Percentiles rank a stretch among this genome's conserved stretches.
Conservation (phyloP, 2,797 vertebrate genomes). For the Gila robusta region DNA sequence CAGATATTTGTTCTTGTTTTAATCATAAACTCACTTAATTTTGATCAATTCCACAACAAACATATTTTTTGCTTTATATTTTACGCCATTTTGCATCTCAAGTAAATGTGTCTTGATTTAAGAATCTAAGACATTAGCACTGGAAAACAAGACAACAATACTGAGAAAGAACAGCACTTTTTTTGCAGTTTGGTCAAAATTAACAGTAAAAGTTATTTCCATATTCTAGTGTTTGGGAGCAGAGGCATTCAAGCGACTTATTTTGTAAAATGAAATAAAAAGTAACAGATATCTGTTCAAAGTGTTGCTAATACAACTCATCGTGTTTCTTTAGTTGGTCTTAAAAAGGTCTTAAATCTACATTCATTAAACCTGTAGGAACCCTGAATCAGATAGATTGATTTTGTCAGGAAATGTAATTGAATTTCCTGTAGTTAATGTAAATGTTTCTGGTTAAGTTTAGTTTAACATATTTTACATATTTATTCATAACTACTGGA, state of each 20-base stretch:
- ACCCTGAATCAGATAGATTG: not conserved
- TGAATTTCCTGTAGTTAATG: no score
- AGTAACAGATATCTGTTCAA: not conserved
- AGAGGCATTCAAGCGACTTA: not conserved
- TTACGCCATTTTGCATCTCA: not conserved
- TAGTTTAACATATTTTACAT: not conserved
- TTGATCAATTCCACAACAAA: not conserved
- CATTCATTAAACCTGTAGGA: not conserved
- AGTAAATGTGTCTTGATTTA: not conserved
- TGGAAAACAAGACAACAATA: no score
- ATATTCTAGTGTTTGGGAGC: not conserved
- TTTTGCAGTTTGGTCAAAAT: no score
- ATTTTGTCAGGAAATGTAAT: not conserved
- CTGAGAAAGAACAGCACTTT: no score
- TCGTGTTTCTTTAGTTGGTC: not conserved
- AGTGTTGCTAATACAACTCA: not conserved
- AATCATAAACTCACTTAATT: not conserved
- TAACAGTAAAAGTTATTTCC: not conserved
- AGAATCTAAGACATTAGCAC: no score
- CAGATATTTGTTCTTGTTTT: no score
- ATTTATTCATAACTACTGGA: not conserved
- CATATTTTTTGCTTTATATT: no score
- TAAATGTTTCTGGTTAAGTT: not conserved
- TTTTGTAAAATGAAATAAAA: not conserved
- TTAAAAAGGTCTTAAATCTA: not conserved